Base-by-base conservation (phyloP, 2,113 vertebrate genomes). In the Arothron firmamentum region DNA sequence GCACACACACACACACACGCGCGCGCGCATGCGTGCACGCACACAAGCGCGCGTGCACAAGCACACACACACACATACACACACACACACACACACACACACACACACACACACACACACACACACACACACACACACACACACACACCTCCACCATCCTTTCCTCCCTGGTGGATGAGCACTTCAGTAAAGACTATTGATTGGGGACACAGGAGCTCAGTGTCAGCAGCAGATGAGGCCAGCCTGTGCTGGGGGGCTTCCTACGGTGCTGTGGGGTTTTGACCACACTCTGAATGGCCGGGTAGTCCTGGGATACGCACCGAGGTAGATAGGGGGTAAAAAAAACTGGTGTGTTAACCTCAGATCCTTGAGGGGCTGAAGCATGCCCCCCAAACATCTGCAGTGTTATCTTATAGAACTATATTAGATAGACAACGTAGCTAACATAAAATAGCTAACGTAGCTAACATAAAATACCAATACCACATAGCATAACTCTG, bases 101-200 rank as follows among this genome's bases (percentile, higher is more conserved):
- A 34, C 31, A 34, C 31, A 34, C 31, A 34, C 31, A 34, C 31
- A 34, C 31, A 34, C 31, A 34, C 31, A 34, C 31, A 34, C 31
- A 34, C 31, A 8, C 31, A 9, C 31, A 38, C 25, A 7, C 25
- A 28, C 25, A 7, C 25, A 7, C 2, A 7, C 25, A 28, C 25
- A 28, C 25, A 28, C 25, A 7, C 25, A 1, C 4, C 43, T 13
- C 65, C 75, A 50, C 72, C 75, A 21, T 65, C 77, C 75, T 76
- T 74, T 78, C 75, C 80, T 78, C 72, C 87, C 78, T 19, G 28
- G 83, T 90, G 86, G 86, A 88, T 86, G 86, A 90, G 88, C 85
- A 87, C 84, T 88, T 88, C 83, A 78, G 80, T 80, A 56, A 86
- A 79, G 84, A 86, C 86, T 91, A 92, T 91, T 89, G 90, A 92